Percentiles rank a stretch among this genome's conserved stretches.
phyloP scores from a whole-genome alignment of 2,797 vertebrate genomes.

The Paedocypris micromegethes region DNA sequence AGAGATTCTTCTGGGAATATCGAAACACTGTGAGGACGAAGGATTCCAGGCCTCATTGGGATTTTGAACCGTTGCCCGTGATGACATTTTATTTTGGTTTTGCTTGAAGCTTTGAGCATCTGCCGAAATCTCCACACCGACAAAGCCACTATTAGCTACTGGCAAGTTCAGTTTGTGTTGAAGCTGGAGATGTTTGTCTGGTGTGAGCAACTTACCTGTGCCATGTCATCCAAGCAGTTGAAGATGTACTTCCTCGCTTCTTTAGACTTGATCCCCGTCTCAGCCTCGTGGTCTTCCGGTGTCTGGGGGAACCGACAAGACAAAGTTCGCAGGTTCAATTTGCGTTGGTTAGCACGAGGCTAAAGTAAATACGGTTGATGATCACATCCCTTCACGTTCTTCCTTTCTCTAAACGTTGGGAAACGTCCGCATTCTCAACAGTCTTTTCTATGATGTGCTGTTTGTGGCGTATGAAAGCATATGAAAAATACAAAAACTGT shows the following conservation, averaged over 20 bases:
- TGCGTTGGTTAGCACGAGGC: background rate
- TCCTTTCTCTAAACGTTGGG: too few species aligned
- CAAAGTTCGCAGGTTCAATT: background rate
- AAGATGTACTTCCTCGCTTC: conserved; percentile 99
- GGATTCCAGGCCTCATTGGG: conserved; percentile 20
- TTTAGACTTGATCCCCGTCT: conserved; percentile 98
- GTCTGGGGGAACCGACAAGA: conserved; percentile 69
- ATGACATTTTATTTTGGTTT: conserved; percentile 40
- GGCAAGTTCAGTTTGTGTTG: conserved; percentile 12
- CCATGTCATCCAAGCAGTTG: conserved; percentile 99
- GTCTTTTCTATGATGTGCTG: too few species aligned
- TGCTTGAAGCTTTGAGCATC: conserved; percentile 8
- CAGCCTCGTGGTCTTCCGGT: conserved; percentile 93
- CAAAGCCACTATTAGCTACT: conserved; percentile 8
- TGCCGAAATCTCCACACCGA: conserved; percentile 12
- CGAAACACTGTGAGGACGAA: background rate
- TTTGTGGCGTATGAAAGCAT: too few species aligned
- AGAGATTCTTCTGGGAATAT: conserved; percentile 31
- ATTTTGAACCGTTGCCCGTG: conserved; percentile 35
- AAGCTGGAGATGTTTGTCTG: conserved; percentile 4
- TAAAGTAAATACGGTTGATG: too few species aligned
- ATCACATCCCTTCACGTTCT: too few species aligned
- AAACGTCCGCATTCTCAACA: too few species aligned
- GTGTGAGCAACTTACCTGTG: conserved; percentile 76
- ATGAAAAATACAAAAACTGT: too few species aligned